Conservation (phyloP, 2,888 invertebrate genomes). For the Sympetrum striolatum region DNA sequence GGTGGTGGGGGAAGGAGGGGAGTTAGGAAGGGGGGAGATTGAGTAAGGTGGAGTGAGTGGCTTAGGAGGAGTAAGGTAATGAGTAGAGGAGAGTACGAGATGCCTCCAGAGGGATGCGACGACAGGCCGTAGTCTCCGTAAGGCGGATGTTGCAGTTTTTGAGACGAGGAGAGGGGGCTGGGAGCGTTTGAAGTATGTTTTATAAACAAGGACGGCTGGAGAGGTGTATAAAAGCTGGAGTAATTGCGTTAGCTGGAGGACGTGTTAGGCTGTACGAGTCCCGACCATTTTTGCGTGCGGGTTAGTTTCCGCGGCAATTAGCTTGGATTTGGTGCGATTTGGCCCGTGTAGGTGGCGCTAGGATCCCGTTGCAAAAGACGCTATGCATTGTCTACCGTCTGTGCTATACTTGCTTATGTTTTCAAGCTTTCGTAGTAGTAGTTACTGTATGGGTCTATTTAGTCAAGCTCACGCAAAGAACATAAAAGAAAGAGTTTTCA, state of each 20-base stretch:
- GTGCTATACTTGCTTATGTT: background rate
- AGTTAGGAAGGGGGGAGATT: background rate
- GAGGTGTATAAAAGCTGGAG: background rate
- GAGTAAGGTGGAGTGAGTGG: background rate
- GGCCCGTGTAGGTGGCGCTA: background rate
- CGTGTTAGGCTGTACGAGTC: background rate
- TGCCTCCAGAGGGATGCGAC: background rate
- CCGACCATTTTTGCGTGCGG: background rate
- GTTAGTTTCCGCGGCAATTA: background rate
- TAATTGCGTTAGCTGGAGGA: background rate
- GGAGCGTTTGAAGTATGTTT: background rate
- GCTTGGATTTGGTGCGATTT: background rate
- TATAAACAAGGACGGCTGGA: background rate
- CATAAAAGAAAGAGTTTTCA: no score
- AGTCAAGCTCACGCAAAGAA: no score
- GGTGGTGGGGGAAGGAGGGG: no score
- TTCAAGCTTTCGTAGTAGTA: background rate
- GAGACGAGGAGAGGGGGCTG: background rate
- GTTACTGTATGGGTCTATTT: no score
- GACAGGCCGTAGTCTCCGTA: background rate
- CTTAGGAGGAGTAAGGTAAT: background rate
- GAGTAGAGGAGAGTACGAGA: background rate
- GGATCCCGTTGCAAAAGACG: background rate
- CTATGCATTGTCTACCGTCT: no score
- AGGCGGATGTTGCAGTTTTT: background rate